Base-by-base conservation (phyloP, 2,113 vertebrate genomes). In the Leptobrachium ailaonicum region DNA sequence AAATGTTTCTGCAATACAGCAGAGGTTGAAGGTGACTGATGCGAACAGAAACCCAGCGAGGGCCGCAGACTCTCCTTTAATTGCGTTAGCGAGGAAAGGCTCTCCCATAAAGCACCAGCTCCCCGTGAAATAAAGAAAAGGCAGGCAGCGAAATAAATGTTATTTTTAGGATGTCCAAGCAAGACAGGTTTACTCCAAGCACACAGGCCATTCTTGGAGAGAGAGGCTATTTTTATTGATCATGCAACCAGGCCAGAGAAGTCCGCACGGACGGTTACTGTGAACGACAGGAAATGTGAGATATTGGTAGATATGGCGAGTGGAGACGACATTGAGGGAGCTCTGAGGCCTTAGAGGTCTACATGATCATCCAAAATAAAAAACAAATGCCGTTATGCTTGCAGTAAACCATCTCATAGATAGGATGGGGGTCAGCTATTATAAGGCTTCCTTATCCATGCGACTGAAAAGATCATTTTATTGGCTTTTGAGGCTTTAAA, bases 11-110 rank as follows among this genome's bases (percentile, higher is more conserved):
- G 42, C 66, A 69, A 69, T 69, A 2, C 42, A 69, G 66, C 44
- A n/a, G 20, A 62, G 67, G 53, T 70, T 77, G 76, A 77, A 77
- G 76, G 76, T 77, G 76, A 77, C 76, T 62, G 66, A 71, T 77
- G 76, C 58, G 69, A 77, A 66, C 69, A 70, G 68, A 70, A 69
- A 42, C 53, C 20, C 56, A 2, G 67, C 14, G 42, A 60, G 53
- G 42, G 67, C 44, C 69, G 56, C 56, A 71, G 66, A 70, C 58
- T 77, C 40, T 41, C 53, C 66, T 71, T 71, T 77, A 77, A 77
- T 77, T 77, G 76, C 66, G 45, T 77, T 77, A 77, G 53, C 58
- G 76, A 60, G 67, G 53, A 20, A 77, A 62, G 20, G 45, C 66
- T 47, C 56, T 77, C 54, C 58, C 66, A 71, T 71, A 69, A 77